phyloP scores from a whole-genome alignment of 1,140 invertebrate genomes.

The Thereuonema tuberculata region DNA sequence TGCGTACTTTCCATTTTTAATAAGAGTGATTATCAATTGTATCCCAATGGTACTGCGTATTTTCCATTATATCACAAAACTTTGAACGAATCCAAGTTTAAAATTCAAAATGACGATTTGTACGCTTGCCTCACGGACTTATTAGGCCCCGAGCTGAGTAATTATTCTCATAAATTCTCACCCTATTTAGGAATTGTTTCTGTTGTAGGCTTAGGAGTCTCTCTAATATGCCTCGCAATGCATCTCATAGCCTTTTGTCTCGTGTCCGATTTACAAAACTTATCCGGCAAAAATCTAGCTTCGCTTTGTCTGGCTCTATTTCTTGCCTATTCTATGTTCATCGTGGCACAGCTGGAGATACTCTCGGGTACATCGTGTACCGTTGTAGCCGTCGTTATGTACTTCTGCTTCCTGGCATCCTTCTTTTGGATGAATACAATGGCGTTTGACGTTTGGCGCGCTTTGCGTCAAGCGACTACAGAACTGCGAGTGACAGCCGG shows the following conservation, averaged over 20 bases:
- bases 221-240: slow-evolving; percentile 34
- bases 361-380: slow-evolving; percentile 23
- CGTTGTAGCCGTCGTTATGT: slow-evolving; percentile 34
- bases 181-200: slow-evolving; percentile 34
- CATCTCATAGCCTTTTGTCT: slow-evolving; percentile 35
- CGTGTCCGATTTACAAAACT: slow-evolving; percentile 36
- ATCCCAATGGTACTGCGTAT: not conserved
- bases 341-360: slow-evolving; percentile 29
- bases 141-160: slow-evolving; percentile 44
- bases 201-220: slow-evolving; percentile 33
- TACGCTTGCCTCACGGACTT: slow-evolving; percentile 23
- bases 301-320: slow-evolving; percentile 36
- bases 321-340: slow-evolving; percentile 35
- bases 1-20: not conserved
- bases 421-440: no score
- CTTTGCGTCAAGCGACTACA: slow-evolving; percentile 36
- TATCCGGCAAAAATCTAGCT: slow-evolving; percentile 40
- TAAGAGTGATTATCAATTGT: not conserved
- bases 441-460: slow-evolving; percentile 42
- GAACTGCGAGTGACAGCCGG: slow-evolving; percentile 31
- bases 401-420: slow-evolving; percentile 36
- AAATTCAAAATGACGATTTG: no score
- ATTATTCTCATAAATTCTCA: slow-evolving; percentile 34
- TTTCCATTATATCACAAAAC: not conserved
- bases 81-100: not conserved